Conservation (phyloP, 2,797 vertebrate genomes). For the Bradypodion pumilum region DNA sequence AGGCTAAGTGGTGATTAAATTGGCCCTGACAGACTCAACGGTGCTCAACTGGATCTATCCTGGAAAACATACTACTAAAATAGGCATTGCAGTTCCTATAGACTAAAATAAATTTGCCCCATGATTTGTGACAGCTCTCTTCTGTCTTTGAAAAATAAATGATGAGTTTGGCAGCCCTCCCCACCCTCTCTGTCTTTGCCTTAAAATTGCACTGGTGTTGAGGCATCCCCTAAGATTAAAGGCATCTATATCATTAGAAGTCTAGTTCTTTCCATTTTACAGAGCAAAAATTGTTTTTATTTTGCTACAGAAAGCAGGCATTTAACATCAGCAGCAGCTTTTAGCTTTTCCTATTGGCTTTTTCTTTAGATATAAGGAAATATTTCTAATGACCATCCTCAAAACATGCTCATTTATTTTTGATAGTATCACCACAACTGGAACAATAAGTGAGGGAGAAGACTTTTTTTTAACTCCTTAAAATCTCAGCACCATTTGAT, state of each 20-base stretch:
- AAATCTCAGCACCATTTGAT: not conserved
- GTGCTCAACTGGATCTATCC: not conserved
- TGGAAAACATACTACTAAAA: slow-evolving; percentile 42
- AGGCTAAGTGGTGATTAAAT: not conserved
- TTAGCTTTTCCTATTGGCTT: not conserved
- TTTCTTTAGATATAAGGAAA: slow-evolving; percentile 17
- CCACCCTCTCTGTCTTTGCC: slow-evolving; percentile 16
- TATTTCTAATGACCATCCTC: not conserved
- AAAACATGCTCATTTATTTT: not conserved
- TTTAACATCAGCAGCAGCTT: not conserved
- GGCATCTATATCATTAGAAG: not conserved
- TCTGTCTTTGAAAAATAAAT: slow-evolving; percentile 36
- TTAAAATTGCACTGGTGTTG: slow-evolving; percentile 36
- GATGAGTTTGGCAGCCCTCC: not conserved
- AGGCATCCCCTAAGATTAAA: slow-evolving; percentile 24
- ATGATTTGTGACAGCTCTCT: slow-evolving; percentile 38
- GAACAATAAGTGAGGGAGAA: too few relatives aligned
- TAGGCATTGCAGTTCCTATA: slow-evolving; percentile 2
- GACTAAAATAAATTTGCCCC: slow-evolving; percentile 37
- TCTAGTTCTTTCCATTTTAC: not conserved
- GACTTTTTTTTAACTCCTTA: too few relatives aligned
- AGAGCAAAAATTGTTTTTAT: slow-evolving; percentile 1
- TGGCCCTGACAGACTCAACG: not conserved
- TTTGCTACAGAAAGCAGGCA: slow-evolving; percentile 17
- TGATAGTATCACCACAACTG: not conserved